These are phyloP conservation scores for Antedon bifida DNA, from an alignment of 35 echinoderm and acorn worm genomes.

Conservation along the genomic window DNA sequence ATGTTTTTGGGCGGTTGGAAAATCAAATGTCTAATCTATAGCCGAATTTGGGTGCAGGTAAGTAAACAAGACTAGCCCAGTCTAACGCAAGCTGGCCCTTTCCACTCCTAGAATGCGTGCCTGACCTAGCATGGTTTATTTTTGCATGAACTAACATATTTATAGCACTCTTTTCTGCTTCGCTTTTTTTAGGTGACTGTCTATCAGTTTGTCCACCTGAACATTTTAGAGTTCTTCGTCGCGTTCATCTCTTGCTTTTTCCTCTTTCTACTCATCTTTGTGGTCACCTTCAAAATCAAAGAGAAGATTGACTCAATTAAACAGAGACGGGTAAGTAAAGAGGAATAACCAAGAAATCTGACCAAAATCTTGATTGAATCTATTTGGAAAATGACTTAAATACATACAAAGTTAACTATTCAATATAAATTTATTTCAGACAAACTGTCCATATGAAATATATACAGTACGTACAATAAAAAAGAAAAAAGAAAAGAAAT, in stretches of 20 bases:
- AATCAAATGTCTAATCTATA: not conserved
- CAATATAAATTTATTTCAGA: no score
- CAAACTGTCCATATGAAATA: no score
- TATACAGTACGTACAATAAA: no score
- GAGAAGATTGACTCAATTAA: conserved; percentile 11
- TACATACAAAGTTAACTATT: no score
- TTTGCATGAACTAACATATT: not conserved
- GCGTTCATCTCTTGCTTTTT: conserved; percentile 34
- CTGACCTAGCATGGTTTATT: not conserved
- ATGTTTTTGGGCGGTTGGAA: not conserved
- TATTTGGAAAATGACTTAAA: no score
- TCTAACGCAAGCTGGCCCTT: not conserved
- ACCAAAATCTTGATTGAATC: no score
- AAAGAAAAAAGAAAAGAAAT: no score
- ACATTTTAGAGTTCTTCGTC: conserved; percentile 15
- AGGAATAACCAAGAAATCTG: not conserved
- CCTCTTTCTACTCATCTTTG: conserved; percentile 24
- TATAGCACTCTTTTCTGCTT: not conserved
- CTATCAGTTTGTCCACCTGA: conserved; percentile 16
- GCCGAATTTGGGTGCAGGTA: not conserved
- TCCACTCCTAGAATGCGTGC: not conserved
- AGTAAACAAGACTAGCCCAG: not conserved
- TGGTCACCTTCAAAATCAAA: conserved; percentile 19
- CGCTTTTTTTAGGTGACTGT: conserved; percentile 22
- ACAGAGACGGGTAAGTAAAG: conserved; percentile 24